phyloP scores from a whole-genome alignment of 2,888 invertebrate species.

The Mythimna pallens region DNA sequence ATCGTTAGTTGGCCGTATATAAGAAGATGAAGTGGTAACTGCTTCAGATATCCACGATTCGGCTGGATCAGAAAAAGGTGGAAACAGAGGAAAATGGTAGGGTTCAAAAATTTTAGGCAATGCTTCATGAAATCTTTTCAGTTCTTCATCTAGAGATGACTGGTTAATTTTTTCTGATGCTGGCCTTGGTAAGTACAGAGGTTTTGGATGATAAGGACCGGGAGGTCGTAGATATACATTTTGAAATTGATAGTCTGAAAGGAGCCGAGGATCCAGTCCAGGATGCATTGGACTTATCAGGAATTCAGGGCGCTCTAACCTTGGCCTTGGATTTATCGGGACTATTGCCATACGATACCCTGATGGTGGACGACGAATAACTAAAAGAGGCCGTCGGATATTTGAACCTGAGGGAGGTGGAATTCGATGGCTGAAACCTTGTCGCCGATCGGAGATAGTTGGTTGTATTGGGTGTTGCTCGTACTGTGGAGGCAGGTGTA shows the following conservation, averaged over 20 bases:
- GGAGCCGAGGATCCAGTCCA: not conserved
- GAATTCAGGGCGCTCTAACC: not conserved
- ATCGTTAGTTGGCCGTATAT: accelerated
- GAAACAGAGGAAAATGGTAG: not conserved
- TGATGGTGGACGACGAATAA: no score
- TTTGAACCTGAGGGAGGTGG: not conserved
- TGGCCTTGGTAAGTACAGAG: not conserved
- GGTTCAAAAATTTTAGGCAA: not conserved
- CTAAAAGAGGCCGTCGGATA: not conserved
- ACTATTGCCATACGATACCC: not conserved
- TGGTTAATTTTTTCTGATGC: not conserved
- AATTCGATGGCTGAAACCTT: no score
- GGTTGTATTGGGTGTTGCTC: not conserved
- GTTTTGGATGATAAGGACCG: no score
- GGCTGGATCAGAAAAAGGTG: not conserved
- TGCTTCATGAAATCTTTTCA: no score
- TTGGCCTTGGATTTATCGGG: not conserved
- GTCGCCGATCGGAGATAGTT: no score
- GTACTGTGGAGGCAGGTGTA: not conserved
- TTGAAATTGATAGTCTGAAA: not conserved
- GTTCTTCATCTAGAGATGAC: not conserved
- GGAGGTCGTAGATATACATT: constrained; percentile 6
- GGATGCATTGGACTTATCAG: not conserved
- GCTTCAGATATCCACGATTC: not conserved
- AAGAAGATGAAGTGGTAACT: not conserved